Conservation (phyloP, 1,140 invertebrate species). For the Mya arenaria region DNA sequence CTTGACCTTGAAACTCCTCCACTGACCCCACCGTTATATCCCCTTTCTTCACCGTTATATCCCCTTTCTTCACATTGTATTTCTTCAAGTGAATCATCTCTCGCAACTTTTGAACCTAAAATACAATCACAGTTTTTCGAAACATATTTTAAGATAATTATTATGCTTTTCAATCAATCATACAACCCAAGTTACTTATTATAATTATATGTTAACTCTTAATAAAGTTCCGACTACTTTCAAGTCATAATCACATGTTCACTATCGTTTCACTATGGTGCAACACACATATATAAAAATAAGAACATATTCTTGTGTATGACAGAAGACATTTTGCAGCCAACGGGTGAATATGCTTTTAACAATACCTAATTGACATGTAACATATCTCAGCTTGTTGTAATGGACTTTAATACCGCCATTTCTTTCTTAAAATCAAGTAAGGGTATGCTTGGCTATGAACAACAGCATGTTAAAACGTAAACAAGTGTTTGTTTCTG, state of each 20-base stretch:
- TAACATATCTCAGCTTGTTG: background rate
- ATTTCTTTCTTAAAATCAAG: background rate
- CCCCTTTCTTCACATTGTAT: constrained; percentile 33
- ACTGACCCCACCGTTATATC: constrained; percentile 90
- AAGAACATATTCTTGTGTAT: too few species aligned
- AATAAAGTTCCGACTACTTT: too few species aligned
- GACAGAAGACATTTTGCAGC: too few species aligned
- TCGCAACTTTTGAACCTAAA: constrained; percentile 87
- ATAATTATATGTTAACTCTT: background rate
- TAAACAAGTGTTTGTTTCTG: background rate
- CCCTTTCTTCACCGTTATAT: constrained; percentile 81
- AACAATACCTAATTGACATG: background rate
- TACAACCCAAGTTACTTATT: background rate
- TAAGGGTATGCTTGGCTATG: background rate
- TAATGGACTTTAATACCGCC: background rate
- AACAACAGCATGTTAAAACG: background rate
- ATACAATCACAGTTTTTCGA: background rate
- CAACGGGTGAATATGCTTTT: background rate
- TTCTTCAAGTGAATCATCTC: constrained; percentile 83
- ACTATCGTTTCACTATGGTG: too few species aligned
- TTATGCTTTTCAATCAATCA: background rate
- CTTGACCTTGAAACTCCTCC: constrained; percentile 97
- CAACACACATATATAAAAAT: too few species aligned
- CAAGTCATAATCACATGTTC: too few species aligned
- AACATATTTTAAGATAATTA: background rate